These are phyloP conservation scores for Bombus consobrinus DNA, from an alignment of 1,140 invertebrate species.

Conservation along the genomic window DNA sequence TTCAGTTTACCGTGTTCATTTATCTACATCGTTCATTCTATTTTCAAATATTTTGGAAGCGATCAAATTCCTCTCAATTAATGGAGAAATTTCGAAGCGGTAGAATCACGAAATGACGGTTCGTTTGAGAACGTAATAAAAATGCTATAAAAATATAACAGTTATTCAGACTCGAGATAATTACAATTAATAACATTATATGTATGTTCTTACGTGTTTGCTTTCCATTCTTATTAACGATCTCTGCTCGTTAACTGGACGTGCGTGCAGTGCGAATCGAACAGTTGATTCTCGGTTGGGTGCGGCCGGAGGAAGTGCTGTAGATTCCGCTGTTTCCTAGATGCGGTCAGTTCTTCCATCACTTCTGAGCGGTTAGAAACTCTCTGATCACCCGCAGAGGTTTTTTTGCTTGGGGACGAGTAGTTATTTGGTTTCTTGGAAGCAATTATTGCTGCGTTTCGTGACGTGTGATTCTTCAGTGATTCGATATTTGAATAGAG, in stretches of 20 bases:
- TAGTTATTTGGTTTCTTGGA: background rate
- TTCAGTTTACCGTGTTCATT: background rate
- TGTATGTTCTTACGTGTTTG: background rate
- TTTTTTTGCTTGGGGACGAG: background rate
- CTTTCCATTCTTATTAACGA: background rate
- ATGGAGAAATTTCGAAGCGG: too few relatives aligned
- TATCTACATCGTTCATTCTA: too few relatives aligned
- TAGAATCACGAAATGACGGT: background rate
- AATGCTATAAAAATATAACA: too few relatives aligned
- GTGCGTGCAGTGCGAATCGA: background rate
- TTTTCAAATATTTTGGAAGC: background rate
- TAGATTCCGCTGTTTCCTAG: background rate
- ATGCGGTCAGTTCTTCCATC: slow-evolving; percentile 15
- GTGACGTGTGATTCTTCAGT: background rate
- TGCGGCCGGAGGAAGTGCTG: background rate
- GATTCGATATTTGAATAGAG: background rate
- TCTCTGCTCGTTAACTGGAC: background rate
- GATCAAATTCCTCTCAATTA: background rate
- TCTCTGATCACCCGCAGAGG: background rate
- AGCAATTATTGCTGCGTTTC: background rate
- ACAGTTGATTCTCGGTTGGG: background rate
- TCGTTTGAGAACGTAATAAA: background rate
- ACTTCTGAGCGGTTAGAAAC: slow-evolving; percentile 4
- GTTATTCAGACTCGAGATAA: background rate
- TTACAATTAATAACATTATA: too few relatives aligned